Evolutionary conservation across 1,140 invertebrate species (phyloP).

Genomic region (Asobara japonica): DNA sequence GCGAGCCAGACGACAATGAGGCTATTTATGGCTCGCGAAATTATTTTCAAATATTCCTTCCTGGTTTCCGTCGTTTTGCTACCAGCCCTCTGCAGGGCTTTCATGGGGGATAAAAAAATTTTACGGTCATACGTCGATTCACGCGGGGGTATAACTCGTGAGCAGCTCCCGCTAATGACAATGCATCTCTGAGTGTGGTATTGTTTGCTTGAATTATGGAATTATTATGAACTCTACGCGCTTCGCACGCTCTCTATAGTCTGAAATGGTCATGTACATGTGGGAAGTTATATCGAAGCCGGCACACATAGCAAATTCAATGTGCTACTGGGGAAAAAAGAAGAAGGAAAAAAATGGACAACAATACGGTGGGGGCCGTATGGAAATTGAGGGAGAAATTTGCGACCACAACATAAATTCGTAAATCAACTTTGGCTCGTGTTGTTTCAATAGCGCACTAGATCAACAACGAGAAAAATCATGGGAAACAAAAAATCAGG

Average conservation of each 20-base stretch:
- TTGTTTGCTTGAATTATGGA: slow-evolving; percentile 38
- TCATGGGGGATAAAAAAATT: not conserved
- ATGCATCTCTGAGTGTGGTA: slow-evolving; percentile 23
- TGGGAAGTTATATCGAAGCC: slow-evolving; percentile 4
- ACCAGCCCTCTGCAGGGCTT: not conserved
- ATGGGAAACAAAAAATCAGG: not conserved
- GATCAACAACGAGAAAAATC: slow-evolving; percentile 17
- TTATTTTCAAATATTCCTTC: slow-evolving; percentile 19
- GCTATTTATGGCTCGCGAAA: not conserved
- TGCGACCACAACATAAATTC: slow-evolving; percentile 26
- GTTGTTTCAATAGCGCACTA: slow-evolving; percentile 29
- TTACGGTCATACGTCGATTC: slow-evolving; percentile 11
- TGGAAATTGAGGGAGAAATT: slow-evolving; percentile 33
- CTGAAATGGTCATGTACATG: not conserved
- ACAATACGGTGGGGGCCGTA: slow-evolving; percentile 29
- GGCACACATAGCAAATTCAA: slow-evolving; percentile 3
- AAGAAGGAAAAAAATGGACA: slow-evolving; percentile 24
- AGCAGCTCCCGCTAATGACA: slow-evolving; percentile 27
- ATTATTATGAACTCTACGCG: slow-evolving; percentile 34
- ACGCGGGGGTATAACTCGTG: slow-evolving; percentile 8
- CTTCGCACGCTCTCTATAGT: not conserved
- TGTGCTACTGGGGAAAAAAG: slow-evolving; percentile 19
- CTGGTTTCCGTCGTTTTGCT: not conserved
- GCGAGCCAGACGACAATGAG: slow-evolving; percentile 15
- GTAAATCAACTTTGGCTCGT: slow-evolving; percentile 37